Base-by-base conservation (phyloP, 92 coral and sea anemone genomes). In the Umimayanthus kanabou region DNA sequence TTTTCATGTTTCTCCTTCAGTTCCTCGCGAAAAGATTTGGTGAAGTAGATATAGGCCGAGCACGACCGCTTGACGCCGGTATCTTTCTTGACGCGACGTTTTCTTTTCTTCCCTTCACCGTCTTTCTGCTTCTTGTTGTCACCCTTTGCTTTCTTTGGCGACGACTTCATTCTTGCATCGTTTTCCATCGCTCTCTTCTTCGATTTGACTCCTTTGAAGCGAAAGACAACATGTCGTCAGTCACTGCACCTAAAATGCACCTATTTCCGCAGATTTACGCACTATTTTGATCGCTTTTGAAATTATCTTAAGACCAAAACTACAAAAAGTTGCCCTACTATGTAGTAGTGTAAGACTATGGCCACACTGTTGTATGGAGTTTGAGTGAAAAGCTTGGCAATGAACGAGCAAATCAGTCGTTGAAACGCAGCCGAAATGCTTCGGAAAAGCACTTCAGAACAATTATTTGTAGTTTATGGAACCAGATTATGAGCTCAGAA, bases 1-100 rank as follows among this genome's bases (percentile, higher is more conserved):
- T 96, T 92, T 86, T 81, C 88, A 89, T 88, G 69, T 88, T 96
- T 92, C 80, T 69, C 89, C 84, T 88, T 93, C 91, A 94, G 92
- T 83, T 92, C 86, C 57, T 80, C 84, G 26, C 98, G 95, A 85
- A 96, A 96, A 84, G 90, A 91, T 25, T 92, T 89, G 71, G 96
- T 93, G 87, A 96, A 96, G 87, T 89, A 92, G 88, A 96, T 94
- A 92, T 96, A 96, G 77, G 99, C 97, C 49, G 99, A 95, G 28
- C 93, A 92, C 8, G 98, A 96, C 82, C 99, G 89, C 64, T 96
- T 96, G 39, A 93, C 91, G 13, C 89, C 92, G 7, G 94, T 86
- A 50, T 94, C 96, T 77, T 87, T 90, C 78, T 93, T 93, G 25
- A 80, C 47, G 49, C 82, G 65, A 69, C 88, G 93, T 81, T 87